Evolutionary conservation across 2,113 vertebrate genomes (phyloP).

Genomic region (Bolborhynchus lineola): DNA sequence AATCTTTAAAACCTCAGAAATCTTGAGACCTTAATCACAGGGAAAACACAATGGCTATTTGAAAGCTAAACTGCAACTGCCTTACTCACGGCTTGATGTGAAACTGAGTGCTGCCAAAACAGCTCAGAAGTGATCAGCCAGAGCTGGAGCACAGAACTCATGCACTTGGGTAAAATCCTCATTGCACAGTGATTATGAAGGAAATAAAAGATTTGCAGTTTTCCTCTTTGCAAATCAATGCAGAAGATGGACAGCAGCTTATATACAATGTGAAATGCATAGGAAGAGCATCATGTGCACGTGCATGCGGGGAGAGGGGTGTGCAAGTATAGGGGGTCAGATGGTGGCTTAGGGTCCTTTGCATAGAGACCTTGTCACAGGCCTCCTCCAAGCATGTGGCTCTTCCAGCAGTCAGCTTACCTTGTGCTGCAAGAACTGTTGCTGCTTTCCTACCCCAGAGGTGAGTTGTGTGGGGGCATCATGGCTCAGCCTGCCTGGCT

Average conservation of each 20-base stretch:
- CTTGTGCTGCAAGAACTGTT: accelerated
- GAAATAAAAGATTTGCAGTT: neutral
- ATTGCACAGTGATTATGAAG: neutral
- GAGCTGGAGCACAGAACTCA: neutral
- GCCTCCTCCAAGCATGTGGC: neutral
- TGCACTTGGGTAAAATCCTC: neutral
- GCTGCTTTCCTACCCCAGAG: neutral
- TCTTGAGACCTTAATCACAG: neutral
- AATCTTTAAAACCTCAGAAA: neutral
- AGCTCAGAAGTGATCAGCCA: neutral
- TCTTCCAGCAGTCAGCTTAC: neutral
- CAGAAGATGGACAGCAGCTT: neutral
- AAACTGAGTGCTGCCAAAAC: neutral
- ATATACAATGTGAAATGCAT: neutral
- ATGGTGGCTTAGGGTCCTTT: neutral
- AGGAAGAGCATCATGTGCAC: neutral
- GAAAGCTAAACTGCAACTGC: neutral
- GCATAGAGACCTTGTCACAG: neutral
- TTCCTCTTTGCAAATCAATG: neutral
- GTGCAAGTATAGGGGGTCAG: neutral
- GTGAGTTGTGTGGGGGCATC: accelerated
- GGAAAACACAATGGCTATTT: neutral
- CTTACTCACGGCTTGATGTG: accelerated
- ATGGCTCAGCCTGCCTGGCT: neutral
- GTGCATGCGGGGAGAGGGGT: neutral